Percentiles rank a stretch among this genome's conserved stretches.
Conservation (phyloP, 1,140 invertebrate genomes). For the Cotesia glomerata region DNA sequence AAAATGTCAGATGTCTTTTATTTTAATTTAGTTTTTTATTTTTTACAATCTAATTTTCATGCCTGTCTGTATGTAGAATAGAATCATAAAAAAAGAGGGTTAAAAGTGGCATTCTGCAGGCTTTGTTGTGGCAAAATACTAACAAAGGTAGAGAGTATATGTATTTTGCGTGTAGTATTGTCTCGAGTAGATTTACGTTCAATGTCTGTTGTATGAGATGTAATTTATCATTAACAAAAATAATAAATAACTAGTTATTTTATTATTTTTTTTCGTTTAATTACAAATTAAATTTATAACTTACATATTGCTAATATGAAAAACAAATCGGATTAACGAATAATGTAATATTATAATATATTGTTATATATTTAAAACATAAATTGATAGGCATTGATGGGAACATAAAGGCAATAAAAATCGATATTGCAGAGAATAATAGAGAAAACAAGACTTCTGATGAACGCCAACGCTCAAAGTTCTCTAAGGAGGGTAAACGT, state of each 20-base stretch:
- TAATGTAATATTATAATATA: too few relatives aligned
- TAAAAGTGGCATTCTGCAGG: background rate
- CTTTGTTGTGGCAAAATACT: background rate
- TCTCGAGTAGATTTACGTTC: background rate
- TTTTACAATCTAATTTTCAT: too few relatives aligned
- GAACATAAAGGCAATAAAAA: background rate
- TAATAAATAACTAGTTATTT: too few relatives aligned
- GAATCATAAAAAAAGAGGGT: background rate
- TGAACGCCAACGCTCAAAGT: slow-evolving; percentile 1
- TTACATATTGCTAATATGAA: too few relatives aligned
- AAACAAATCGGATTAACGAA: too few relatives aligned
- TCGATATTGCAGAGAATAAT: background rate
- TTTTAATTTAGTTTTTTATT: background rate
- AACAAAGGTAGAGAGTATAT: background rate
- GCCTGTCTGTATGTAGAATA: too few relatives aligned
- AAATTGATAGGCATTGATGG: background rate
- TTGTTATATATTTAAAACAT: too few relatives aligned
- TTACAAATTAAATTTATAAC: too few relatives aligned
- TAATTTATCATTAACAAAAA: too few relatives aligned
- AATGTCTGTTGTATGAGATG: too few relatives aligned
- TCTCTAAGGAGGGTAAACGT: slow-evolving; percentile 1
- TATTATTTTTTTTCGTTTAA: too few relatives aligned
- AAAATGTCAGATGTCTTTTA: background rate
- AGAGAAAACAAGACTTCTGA: slow-evolving; percentile 5
- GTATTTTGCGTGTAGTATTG: background rate